Percentiles rank a stretch among this genome's conserved stretches.
These are phyloP conservation scores for Drosophila stalkeri DNA, from an alignment of 2,888 invertebrate genomes.

Conservation along the genomic window DNA sequence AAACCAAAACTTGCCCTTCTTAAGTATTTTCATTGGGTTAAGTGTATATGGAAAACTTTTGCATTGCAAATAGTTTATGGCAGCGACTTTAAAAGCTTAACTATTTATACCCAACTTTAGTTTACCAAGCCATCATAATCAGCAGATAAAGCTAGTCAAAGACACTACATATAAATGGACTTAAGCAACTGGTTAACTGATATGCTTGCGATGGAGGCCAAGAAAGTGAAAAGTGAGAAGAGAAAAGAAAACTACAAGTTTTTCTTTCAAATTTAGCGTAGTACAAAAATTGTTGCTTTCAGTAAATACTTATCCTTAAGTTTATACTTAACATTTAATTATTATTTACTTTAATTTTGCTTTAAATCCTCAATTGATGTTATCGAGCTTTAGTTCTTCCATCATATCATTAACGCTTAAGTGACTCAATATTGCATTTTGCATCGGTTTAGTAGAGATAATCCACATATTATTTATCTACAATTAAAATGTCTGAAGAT, in stretches of 20 bases:
- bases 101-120: neutral
- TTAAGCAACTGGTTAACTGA: slow-evolving; percentile 5
- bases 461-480: neutral
- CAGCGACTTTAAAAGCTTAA: neutral
- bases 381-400: neutral
- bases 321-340: too few relatives aligned
- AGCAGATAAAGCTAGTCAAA: neutral
- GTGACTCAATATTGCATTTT: neutral
- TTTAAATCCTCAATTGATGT: neutral
- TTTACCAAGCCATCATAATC: neutral
- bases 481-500: neutral
- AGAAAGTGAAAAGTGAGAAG: neutral
- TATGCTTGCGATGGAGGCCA: neutral
- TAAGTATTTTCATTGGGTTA: neutral
- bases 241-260: slow-evolving; percentile 1
- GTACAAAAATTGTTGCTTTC: neutral
- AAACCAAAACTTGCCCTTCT: neutral
- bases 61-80: neutral
- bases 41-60: neutral
- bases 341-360: neutral
- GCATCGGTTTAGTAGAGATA: neutral
- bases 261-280: too few relatives aligned
- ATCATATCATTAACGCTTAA: neutral
- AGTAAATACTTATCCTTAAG: neutral
- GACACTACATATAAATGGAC: neutral